These are phyloP conservation scores for Pelochelys cantorii DNA, from an alignment of 2,797 vertebrate genomes.

Conservation along the genomic window DNA sequence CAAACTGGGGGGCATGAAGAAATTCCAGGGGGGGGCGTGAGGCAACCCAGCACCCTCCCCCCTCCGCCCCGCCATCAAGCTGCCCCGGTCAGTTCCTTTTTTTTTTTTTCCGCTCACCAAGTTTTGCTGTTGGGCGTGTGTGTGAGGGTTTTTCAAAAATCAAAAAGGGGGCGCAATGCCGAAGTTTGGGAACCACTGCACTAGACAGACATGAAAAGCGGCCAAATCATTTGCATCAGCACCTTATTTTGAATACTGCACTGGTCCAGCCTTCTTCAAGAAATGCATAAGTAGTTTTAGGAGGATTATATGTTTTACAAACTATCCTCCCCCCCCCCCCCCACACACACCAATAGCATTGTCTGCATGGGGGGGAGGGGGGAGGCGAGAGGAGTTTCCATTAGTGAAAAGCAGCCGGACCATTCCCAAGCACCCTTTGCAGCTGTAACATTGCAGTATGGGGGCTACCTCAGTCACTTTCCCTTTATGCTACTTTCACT, in stretches of 20 bases:
- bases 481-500: background rate
- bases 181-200: no score
- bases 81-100: no score
- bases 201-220: background rate
- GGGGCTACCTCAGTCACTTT: background rate
- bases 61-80: no score
- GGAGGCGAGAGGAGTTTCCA: no score
- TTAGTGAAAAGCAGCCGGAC: background rate
- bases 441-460: background rate
- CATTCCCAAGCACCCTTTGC: background rate
- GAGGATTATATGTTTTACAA: background rate
- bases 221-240: background rate
- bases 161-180: no score
- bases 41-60: no score
- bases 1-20: no score
- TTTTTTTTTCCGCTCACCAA: no score
- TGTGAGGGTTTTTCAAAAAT: no score
- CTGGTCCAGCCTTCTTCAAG: background rate
- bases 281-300: background rate
- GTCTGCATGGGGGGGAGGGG: fast-evolving
- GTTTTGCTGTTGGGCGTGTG: no score
- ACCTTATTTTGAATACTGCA: background rate
- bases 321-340: no score
- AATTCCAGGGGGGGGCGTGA: no score
- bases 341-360: background rate